Conservation (phyloP, 2,888 invertebrate species). For the Cerceris ruficornis region DNA sequence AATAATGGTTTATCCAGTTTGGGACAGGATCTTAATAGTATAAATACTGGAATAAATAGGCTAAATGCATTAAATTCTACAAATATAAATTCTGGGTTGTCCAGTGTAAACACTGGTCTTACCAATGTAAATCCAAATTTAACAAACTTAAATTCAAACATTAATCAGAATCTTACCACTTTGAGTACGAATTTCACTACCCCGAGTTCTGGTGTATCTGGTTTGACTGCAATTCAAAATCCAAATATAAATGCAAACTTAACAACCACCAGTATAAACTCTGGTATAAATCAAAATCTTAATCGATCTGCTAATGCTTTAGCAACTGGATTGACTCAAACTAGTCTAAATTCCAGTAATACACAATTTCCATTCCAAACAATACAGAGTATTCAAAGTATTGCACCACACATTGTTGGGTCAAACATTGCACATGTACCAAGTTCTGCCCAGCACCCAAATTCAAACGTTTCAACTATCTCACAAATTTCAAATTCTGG, state of each 20-base stretch:
- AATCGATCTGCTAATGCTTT: constrained; percentile 75
- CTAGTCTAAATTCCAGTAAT: constrained; percentile 74
- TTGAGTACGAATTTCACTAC: constrained; percentile 74
- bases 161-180: constrained; percentile 77
- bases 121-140: constrained; percentile 76
- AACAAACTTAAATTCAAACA: constrained; percentile 73
- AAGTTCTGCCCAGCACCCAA: constrained; percentile 69
- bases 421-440: constrained; percentile 76
- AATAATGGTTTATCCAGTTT: constrained; percentile 77
- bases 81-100: constrained; percentile 75
- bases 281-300: constrained; percentile 72
- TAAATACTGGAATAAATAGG: constrained; percentile 76
- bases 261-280: constrained; percentile 70
- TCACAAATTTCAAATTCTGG: constrained; percentile 73
- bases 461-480: constrained; percentile 70
- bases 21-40: constrained; percentile 78
- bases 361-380: constrained; percentile 79
- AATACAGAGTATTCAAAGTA: constrained; percentile 79
- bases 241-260: constrained; percentile 70
- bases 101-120: constrained; percentile 74
- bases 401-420: constrained; percentile 79
- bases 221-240: constrained; percentile 70
- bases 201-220: constrained; percentile 72
- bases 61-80: constrained; percentile 75
- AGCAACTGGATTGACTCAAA: constrained; percentile 71